Conservation (phyloP, 2,888 invertebrate species). For the Syritta pipiens region DNA sequence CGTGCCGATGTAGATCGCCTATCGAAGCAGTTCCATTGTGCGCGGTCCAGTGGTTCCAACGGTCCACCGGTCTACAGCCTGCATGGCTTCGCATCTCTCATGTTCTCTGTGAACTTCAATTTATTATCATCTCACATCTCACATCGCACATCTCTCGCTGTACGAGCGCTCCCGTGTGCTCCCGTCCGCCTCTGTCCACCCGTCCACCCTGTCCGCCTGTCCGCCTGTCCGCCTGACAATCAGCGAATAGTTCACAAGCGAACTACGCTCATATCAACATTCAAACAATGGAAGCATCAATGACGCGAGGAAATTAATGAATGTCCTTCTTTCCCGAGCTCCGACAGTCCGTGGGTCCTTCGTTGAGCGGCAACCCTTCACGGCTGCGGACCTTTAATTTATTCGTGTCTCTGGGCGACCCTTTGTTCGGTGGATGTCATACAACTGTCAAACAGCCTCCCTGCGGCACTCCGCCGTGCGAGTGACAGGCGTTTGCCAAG, state of each 20-base stretch:
- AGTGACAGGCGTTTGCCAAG: conserved; percentile 65
- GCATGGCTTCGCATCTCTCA: conserved; percentile 15
- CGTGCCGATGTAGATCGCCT: conserved; percentile 65
- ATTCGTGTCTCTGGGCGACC: conserved; percentile 25
- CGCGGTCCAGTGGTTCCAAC: conserved; percentile 12
- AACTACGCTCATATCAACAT: conserved; percentile 54
- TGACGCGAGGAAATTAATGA: conserved; percentile 52
- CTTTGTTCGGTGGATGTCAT: conserved; percentile 61
- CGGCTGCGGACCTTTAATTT: no score
- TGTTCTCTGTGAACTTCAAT: conserved; percentile 62
- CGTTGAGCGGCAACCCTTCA: conserved; percentile 10
- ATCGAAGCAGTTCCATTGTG: conserved; percentile 65
- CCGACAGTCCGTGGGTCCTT: background rate
- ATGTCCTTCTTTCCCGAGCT: conserved; percentile 44
- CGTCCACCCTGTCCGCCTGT: no score
- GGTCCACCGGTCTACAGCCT: background rate
- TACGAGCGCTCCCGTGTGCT: conserved; percentile 10
- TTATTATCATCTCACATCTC: conserved; percentile 65
- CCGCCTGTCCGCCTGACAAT: conserved; percentile 35
- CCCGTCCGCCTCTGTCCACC: no score
- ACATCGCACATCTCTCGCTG: conserved; percentile 21
- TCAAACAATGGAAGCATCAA: conserved; percentile 67
- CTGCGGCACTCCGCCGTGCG: conserved; percentile 62
- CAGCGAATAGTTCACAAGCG: conserved; percentile 61
- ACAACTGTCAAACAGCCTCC: conserved; percentile 65